These are phyloP conservation scores for Lissocephala sabroskyi DNA, from an alignment of 2,888 invertebrate species.

Conservation along the genomic window DNA sequence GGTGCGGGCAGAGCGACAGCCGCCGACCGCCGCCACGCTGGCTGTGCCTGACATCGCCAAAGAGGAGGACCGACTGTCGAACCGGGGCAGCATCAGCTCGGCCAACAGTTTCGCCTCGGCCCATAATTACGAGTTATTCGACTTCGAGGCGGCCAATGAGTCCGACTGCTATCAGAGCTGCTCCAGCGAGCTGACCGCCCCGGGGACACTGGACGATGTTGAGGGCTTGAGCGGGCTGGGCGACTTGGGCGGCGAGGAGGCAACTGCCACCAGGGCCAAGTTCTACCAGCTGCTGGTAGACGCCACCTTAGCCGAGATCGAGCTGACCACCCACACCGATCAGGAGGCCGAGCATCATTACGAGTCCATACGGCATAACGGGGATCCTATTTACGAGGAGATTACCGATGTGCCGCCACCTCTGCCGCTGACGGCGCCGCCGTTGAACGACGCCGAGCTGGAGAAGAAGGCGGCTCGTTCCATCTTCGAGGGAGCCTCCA, in stretches of 20 bases:
- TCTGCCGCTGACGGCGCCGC: constrained; percentile 84
- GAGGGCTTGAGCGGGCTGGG: constrained; percentile 60
- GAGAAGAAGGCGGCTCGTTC: constrained; percentile 79
- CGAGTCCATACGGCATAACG: constrained; percentile 77
- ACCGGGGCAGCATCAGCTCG: constrained; percentile 75
- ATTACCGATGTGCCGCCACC: constrained; percentile 85
- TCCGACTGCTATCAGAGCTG: constrained; percentile 84
- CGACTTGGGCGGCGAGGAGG: no score
- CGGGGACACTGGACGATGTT: constrained; percentile 76
- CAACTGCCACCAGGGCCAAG: constrained; percentile 77
- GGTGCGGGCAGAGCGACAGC: constrained; percentile 69
- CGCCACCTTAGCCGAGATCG: constrained; percentile 80
- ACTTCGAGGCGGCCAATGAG: constrained; percentile 76
- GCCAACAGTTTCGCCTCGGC: constrained; percentile 78
- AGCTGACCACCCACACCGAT: constrained; percentile 75
- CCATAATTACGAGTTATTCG: constrained; percentile 81
- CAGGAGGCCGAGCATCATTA: constrained; percentile 83
- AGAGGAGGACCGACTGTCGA: constrained; percentile 73
- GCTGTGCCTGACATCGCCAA: constrained; percentile 40
- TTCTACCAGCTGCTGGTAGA: constrained; percentile 84
- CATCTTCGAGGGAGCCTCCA: constrained; percentile 87
- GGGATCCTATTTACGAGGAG: constrained; percentile 86
- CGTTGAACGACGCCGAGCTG: constrained; percentile 80
- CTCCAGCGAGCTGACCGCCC: constrained; percentile 78
- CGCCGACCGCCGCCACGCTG: constrained; percentile 1